Evolutionary conservation across 2,113 vertebrate species (phyloP).

Genomic region (Corvus hawaiiensis): DNA sequence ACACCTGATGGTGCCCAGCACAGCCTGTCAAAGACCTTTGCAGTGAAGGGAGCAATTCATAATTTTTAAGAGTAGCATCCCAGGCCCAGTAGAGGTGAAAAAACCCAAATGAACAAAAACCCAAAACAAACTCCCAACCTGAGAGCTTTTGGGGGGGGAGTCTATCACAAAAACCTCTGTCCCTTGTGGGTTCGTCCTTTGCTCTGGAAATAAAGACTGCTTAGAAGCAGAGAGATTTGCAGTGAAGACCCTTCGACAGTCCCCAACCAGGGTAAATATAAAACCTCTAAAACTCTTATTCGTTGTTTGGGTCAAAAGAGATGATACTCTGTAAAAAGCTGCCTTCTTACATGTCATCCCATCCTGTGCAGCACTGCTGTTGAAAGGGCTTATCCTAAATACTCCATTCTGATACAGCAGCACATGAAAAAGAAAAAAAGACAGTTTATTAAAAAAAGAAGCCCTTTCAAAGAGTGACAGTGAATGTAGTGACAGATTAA

Average conservation of each 20-base stretch:
- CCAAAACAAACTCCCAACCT: neutral
- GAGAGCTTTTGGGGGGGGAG: neutral
- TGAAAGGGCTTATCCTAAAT: constrained; percentile 9
- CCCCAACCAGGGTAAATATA: neutral
- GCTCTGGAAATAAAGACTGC: neutral
- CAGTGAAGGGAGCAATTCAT: neutral
- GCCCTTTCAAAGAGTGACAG: neutral
- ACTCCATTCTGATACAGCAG: neutral
- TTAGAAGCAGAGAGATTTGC: neutral
- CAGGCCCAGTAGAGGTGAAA: neutral
- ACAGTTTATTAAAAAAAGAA: neutral
- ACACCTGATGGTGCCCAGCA: neutral
- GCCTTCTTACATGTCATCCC: neutral
- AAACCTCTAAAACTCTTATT: neutral
- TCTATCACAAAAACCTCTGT: neutral
- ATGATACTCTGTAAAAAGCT: neutral
- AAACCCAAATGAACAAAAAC: neutral
- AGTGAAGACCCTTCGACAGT: neutral
- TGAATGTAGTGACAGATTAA: constrained; percentile 22
- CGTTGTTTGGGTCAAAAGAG: neutral
- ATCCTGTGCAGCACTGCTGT: neutral
- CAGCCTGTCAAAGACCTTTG: neutral
- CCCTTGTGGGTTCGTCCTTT: neutral
- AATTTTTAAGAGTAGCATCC: neutral
- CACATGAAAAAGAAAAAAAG: neutral